A percentile compares a stretch with the other conserved stretches of the same genome.
Evolutionary conservation across 2,888 invertebrate genomes (phyloP).

Genomic region (Philopedon plagiatum): DNA sequence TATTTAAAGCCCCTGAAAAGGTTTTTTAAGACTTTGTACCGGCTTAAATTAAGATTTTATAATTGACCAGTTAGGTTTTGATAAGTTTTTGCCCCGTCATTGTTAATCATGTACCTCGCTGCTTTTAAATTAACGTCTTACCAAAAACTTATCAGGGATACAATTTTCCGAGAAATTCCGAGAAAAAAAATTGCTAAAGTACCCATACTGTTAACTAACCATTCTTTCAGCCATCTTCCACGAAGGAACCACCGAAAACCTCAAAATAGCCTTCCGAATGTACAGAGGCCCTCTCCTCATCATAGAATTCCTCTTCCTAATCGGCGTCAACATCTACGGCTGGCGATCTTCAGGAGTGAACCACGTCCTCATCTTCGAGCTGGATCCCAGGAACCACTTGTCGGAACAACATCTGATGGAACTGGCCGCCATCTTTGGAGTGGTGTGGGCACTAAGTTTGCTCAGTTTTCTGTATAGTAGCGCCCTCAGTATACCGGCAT

Average conservation of each 20-base stretch:
- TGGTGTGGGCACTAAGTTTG: constrained; percentile 79
- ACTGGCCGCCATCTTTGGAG: constrained; percentile 82
- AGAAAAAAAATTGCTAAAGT: too few relatives aligned
- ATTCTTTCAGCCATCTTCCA: constrained; percentile 70
- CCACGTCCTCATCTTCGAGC: constrained; percentile 86
- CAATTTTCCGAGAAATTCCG: too few relatives aligned
- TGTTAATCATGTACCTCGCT: too few relatives aligned
- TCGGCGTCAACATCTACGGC: constrained; percentile 86
- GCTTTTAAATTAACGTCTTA: not conserved
- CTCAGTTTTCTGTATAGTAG: constrained; percentile 79
- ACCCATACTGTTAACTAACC: not conserved
- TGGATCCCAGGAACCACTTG: constrained; percentile 84
- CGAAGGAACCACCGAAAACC: constrained; percentile 70
- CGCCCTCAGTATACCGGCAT: constrained; percentile 81
- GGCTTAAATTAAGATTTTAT: too few relatives aligned
- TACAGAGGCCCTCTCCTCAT: constrained; percentile 86
- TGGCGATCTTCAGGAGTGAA: constrained; percentile 88
- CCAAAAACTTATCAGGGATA: not conserved
- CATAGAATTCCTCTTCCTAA: constrained; percentile 81
- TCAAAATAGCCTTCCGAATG: constrained; percentile 81
- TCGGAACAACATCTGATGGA: constrained; percentile 85
- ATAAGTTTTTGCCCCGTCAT: too few relatives aligned
- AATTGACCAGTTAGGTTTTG: too few relatives aligned
- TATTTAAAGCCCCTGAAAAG: too few relatives aligned
- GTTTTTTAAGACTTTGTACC: too few relatives aligned